These are phyloP conservation scores for Octodon degus DNA, from an alignment of 2,113 vertebrate species.

Conservation along the genomic window DNA sequence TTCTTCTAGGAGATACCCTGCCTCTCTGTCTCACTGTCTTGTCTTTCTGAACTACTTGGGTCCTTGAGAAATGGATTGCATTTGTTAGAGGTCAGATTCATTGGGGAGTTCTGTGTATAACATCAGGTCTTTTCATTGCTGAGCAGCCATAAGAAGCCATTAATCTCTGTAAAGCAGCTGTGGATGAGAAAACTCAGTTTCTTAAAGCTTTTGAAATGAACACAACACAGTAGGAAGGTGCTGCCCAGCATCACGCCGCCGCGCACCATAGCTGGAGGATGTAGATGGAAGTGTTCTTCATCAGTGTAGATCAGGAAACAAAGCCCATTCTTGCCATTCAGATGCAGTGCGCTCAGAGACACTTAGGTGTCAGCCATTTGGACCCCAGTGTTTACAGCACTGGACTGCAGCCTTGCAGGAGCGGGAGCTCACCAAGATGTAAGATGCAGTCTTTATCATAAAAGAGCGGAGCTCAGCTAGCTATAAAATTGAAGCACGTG, in stretches of 20 bases:
- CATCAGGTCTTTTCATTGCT: conserved; percentile 32
- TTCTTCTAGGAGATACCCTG: not conserved
- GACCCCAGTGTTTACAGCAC: not conserved
- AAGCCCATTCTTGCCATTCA: not conserved
- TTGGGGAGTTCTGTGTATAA: not conserved
- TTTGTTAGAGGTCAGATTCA: not conserved
- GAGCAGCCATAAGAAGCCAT: not conserved
- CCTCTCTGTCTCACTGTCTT: not conserved
- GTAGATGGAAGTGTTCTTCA: not conserved
- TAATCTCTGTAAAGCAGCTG: conserved; percentile 25
- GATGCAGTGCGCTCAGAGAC: not conserved
- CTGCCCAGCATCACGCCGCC: not conserved
- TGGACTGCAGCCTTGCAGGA: not conserved
- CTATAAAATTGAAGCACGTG: accelerated
- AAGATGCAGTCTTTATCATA: not conserved
- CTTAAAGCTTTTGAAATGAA: not conserved
- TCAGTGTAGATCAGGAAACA: not conserved
- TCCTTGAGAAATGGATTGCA: not conserved
- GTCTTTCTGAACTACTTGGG: not conserved
- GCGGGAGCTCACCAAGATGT: not conserved
- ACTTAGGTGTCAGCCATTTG: not conserved
- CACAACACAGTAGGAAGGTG: not conserved
- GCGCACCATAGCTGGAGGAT: not conserved
- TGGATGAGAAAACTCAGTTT: not conserved
- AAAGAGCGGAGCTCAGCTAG: not conserved